Evolutionary conservation across 2,888 invertebrate genomes (phyloP).

Genomic region (Drosophila yooni): DNA sequence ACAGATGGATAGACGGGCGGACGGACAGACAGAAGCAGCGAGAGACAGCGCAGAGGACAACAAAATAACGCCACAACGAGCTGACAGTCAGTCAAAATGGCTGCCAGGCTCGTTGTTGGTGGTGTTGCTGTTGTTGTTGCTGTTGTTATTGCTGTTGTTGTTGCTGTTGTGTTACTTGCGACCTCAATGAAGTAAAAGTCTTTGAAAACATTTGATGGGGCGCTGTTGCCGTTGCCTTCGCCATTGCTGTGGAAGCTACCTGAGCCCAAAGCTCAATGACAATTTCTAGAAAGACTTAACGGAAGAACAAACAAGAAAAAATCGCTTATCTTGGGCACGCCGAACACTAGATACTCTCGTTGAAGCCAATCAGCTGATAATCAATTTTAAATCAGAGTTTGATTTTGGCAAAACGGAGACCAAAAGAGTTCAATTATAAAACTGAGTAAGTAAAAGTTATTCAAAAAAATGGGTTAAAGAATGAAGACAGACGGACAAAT

Average conservation of each 20-base stretch:
- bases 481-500: neutral
- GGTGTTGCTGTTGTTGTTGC: neutral
- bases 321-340: neutral
- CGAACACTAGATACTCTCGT: neutral
- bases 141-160: slow-evolving; percentile 5
- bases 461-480: neutral
- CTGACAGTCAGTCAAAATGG: slow-evolving; percentile 73
- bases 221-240: neutral
- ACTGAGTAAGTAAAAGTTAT: neutral
- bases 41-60: slow-evolving; percentile 31
- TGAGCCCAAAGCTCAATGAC: slow-evolving; percentile 63
- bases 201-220: slow-evolving; percentile 61
- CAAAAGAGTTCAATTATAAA: too few relatives aligned
- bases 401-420: neutral
- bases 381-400: neutral
- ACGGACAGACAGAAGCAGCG: neutral
- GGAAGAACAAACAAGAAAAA: slow-evolving; percentile 19
- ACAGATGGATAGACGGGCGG: neutral
- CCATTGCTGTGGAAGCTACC: slow-evolving; percentile 52
- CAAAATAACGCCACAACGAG: slow-evolving; percentile 20
- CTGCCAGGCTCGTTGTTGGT: slow-evolving; percentile 45
- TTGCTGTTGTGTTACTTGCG: slow-evolving; percentile 35
- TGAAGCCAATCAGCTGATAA: neutral
- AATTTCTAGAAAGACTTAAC: slow-evolving; percentile 43
- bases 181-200: slow-evolving; percentile 65